Base-by-base conservation (phyloP, 2,888 invertebrate species). In the Acleris holmiana region DNA sequence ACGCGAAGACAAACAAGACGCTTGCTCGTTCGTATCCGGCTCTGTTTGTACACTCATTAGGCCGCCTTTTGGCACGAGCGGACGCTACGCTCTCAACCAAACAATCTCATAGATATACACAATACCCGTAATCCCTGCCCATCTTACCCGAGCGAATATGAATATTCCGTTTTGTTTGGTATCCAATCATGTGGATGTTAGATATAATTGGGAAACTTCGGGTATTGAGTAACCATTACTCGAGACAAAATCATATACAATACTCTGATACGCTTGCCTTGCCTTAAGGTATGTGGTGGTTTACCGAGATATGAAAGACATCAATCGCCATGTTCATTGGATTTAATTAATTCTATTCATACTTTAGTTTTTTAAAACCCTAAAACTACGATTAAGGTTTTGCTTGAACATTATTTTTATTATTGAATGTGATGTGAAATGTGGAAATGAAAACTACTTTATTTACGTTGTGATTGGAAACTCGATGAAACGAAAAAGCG, bases 1-100 rank as follows among this genome's bases (percentile, higher is more conserved):
- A 51, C 21, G 23, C 40, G 41, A 47, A 41, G 23, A 46, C 50
- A 63, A 63, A 63, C 51, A 63, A 57, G 57, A 58, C 63, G 53
- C 47, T 63, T 46, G 23, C 57, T 63, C 23, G 57, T 47, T 57
- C 47, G 57, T 57, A 57, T 57, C 63, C 17, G 17, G 46, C 46
- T 44, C 47, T 63, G 63, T 63, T 58, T 63, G 57, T 51, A 18
- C 50, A 47, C 57, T 63, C 63, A 63, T 63, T 63, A 63, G 51
- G 18, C 57, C 47, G 51, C 25, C 51, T 35, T 55, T 62, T 19
- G 56, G 62, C 15, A 21, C 40, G 40, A 40, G 18, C 53, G 46
- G 41, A 44, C 44, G 13, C 23, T 19, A 23, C 44, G 15, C 55
- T 56, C 57, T 56, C 25, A 7, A 47, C 51, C n/a, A 29, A 63